These are phyloP conservation scores for Cyclura pinguis DNA, from an alignment of 2,797 vertebrate genomes.

Conservation along the genomic window DNA sequence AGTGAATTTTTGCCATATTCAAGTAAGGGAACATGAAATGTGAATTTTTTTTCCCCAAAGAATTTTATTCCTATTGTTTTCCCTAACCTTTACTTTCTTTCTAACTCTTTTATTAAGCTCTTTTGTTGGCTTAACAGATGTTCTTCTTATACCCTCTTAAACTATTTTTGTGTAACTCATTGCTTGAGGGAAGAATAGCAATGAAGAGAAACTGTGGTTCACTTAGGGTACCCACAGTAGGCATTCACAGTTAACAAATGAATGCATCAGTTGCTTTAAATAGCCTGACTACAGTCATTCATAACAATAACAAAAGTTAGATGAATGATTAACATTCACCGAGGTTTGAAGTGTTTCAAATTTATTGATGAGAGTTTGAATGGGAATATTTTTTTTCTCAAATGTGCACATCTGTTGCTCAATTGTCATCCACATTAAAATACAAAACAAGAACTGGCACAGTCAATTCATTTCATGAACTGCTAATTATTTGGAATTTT, in stretches of 20 bases:
- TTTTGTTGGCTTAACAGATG: slow-evolving; percentile 49
- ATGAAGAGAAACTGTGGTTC: slow-evolving; percentile 60
- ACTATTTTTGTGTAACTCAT: slow-evolving; percentile 51
- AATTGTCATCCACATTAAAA: slow-evolving; percentile 28
- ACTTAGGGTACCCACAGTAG: slow-evolving; percentile 61
- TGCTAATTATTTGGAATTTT: slow-evolving; percentile 36
- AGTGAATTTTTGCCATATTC: background rate
- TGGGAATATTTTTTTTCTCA: slow-evolving; percentile 53
- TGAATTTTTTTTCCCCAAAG: background rate
- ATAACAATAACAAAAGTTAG: slow-evolving; percentile 63
- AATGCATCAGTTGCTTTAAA: slow-evolving; percentile 72
- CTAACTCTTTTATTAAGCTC: slow-evolving; percentile 32
- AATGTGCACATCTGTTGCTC: slow-evolving; percentile 50
- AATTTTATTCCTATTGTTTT: slow-evolving; percentile 2
- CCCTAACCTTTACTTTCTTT: background rate
- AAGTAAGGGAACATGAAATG: background rate
- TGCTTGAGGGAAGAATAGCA: slow-evolving; percentile 57
- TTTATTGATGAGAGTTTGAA: slow-evolving; percentile 45
- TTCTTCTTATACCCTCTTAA: slow-evolving; percentile 57
- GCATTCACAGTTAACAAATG: slow-evolving; percentile 67
- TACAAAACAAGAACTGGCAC: background rate
- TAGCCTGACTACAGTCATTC: slow-evolving; percentile 67
- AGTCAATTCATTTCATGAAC: background rate
- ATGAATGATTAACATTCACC: slow-evolving; percentile 55
- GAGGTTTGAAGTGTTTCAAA: slow-evolving; percentile 48